Percentiles rank a stretch among this genome's conserved stretches.
Conservation (phyloP, 1,140 invertebrate genomes). For the Ceratina calcarata region DNA sequence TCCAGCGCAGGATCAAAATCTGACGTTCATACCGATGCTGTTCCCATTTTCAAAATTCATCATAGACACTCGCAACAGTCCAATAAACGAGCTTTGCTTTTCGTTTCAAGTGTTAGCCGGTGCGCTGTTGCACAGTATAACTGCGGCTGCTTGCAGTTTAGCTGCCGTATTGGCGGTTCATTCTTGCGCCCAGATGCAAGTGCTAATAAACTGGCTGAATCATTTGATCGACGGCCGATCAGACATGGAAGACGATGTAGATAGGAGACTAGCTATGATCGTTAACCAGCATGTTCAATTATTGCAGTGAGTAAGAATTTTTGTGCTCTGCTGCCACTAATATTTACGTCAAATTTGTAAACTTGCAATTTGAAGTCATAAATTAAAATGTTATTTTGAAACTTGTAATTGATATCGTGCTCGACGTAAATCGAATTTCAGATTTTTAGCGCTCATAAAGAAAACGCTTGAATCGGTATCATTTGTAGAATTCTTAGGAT, state of each 20-base stretch:
- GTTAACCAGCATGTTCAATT: slow-evolving; percentile 60
- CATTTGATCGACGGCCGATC: slow-evolving; percentile 26
- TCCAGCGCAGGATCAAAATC: not conserved
- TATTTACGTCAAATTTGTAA: too few species aligned
- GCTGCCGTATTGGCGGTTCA: slow-evolving; percentile 63
- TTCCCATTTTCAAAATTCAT: slow-evolving; percentile 55
- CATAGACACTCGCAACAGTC: slow-evolving; percentile 48
- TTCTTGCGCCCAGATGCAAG: slow-evolving; percentile 65
- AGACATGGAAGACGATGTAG: slow-evolving; percentile 7
- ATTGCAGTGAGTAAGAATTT: slow-evolving; percentile 37
- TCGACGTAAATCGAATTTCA: slow-evolving; percentile 16
- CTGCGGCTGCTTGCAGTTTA: slow-evolving; percentile 53
- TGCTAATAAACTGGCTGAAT: slow-evolving; percentile 53
- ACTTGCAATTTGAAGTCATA: too few species aligned
- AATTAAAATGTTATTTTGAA: too few species aligned
- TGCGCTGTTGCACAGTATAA: slow-evolving; percentile 47
- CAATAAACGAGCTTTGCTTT: slow-evolving; percentile 58
- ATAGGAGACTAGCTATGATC: slow-evolving; percentile 51
- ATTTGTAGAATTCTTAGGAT: slow-evolving; percentile 67
- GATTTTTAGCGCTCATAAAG: slow-evolving; percentile 59
- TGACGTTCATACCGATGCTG: slow-evolving; percentile 41
- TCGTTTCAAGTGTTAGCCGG: slow-evolving; percentile 49
- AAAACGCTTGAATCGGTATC: slow-evolving; percentile 62
- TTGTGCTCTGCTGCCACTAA: too few species aligned
- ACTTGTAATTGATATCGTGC: too few species aligned